Conservation (phyloP, 2,113 vertebrate species). For the Osmerus mordax region DNA sequence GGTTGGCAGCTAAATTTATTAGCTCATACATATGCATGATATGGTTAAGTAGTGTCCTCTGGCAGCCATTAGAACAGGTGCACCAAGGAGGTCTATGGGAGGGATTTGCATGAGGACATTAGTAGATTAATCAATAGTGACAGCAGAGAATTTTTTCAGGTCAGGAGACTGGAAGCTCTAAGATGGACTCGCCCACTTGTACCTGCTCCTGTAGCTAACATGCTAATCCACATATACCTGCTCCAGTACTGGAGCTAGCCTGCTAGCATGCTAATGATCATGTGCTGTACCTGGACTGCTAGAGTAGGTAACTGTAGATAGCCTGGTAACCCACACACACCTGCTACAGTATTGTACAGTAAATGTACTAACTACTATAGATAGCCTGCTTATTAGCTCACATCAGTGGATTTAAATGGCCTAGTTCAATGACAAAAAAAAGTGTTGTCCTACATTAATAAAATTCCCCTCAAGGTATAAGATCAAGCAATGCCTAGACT, state of each 20-base stretch:
- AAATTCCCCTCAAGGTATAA: too few relatives aligned
- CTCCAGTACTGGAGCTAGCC: background rate
- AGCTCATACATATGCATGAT: conserved; percentile 74
- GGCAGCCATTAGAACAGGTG: conserved; percentile 63
- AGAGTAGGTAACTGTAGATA: too few relatives aligned
- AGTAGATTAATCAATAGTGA: conserved; percentile 74
- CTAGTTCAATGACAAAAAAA: conserved; percentile 36
- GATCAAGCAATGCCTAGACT: background rate
- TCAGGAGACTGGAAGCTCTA: conserved; percentile 49
- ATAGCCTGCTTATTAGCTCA: conserved; percentile 47
- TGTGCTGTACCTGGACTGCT: too few relatives aligned
- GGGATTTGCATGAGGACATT: conserved; percentile 68
- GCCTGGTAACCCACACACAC: too few relatives aligned
- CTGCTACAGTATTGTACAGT: too few relatives aligned
- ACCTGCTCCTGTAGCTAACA: conserved; percentile 14
- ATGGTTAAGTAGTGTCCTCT: conserved; percentile 60
- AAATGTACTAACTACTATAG: too few relatives aligned
- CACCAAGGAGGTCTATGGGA: conserved; percentile 48
- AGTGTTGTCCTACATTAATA: too few relatives aligned
- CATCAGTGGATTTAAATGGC: conserved; percentile 52
- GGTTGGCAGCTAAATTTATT: conserved; percentile 63
- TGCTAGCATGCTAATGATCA: background rate
- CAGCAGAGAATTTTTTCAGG: conserved; percentile 51
- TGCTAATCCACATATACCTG: conserved; percentile 59
- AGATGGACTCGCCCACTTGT: conserved; percentile 64